Base-by-base conservation (phyloP, 2,888 invertebrate genomes). In the Sicus ferrugineus region DNA sequence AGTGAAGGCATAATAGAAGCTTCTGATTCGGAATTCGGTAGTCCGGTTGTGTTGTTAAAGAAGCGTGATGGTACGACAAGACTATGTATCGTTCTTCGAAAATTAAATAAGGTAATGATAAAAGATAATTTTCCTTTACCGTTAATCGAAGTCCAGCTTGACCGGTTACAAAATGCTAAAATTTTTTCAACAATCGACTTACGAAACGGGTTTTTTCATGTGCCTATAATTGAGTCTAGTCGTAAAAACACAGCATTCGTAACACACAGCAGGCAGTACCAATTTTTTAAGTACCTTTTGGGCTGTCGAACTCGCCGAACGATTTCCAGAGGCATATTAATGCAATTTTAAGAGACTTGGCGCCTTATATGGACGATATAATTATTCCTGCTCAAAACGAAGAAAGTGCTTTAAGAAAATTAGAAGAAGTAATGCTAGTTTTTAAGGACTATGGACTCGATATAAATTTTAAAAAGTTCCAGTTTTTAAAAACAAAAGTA, bases 281-380 rank as follows among this genome's bases (percentile, higher is more conserved):
- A 48, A 48, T 63, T 63, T 42, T 26, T 16, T 30, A 30, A 19
- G 63, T 50, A 19, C 48, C 30, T 16, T 46, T 63, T 30, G 63
- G 63, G 1, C 14, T 63, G 9, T 42, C 46, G 0, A 62, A 62
- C 28, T 62, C n/a, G 14, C 11, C 63, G 19, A 21, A 48, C 48
- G 2, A 9, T 58, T 21, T 58, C 21, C 58, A 5, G 1, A 26
- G 19, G 30, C 19, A 19, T n/a, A 3, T 26, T 63, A 63, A 63
- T 19, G 28, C 63, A 46, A 63, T 63, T 50, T 63, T 63, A 14
- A 42, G 26, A 21, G 19, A 63, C n/a, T 63, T 63, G 19, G 2
- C 30, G 7, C 46, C 30, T 11, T 63, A 63, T 50, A n/a, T 63
- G 26, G 63, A 63, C 23, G 63, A 63, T 23, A 31, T 63, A n/a